A percentile compares a stretch with the other conserved stretches of the same genome.
These are phyloP conservation scores for Gouania willdenowi DNA, from an alignment of 2,797 vertebrate species.

Conservation along the genomic window DNA sequence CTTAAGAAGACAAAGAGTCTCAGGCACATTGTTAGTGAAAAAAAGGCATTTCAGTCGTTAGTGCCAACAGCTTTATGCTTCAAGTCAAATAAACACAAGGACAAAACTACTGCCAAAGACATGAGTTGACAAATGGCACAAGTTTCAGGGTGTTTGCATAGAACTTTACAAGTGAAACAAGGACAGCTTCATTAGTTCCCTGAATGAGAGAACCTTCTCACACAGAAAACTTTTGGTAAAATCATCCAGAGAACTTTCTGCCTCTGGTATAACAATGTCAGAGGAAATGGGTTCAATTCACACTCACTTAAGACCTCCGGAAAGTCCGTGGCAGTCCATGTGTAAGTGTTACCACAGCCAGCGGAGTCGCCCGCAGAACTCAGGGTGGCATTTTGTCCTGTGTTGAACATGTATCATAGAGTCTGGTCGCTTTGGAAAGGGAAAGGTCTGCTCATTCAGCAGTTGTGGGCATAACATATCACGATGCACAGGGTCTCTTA, in stretches of 20 bases:
- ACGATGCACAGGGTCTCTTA: too few relatives aligned
- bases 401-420: constrained; percentile 30
- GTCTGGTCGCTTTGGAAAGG: constrained; percentile 27
- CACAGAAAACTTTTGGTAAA: neutral
- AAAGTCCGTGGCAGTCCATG: constrained; percentile 6
- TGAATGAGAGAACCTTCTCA: constrained; percentile 3
- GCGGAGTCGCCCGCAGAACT: neutral
- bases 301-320: constrained; percentile 15
- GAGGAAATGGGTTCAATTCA: constrained; percentile 19
- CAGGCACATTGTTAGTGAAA: too few relatives aligned
- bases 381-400: constrained; percentile 7
- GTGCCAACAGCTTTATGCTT: too few relatives aligned
- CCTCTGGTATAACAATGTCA: neutral
- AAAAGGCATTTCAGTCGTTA: too few relatives aligned
- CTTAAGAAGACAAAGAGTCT: too few relatives aligned
- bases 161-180: constrained; percentile 1
- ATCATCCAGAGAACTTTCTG: neutral
- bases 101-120: too few relatives aligned
- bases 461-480: too few relatives aligned
- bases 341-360: constrained; percentile 2
- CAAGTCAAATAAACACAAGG: too few relatives aligned
- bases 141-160: too few relatives aligned
- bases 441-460: too few relatives aligned
- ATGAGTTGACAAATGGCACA: too few relatives aligned
- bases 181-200: constrained; percentile 9